A percentile compares a stretch with the other conserved stretches of the same genome.
Evolutionary conservation across 2,888 invertebrate genomes (phyloP).

Genomic region (Mactromeris polynyma): DNA sequence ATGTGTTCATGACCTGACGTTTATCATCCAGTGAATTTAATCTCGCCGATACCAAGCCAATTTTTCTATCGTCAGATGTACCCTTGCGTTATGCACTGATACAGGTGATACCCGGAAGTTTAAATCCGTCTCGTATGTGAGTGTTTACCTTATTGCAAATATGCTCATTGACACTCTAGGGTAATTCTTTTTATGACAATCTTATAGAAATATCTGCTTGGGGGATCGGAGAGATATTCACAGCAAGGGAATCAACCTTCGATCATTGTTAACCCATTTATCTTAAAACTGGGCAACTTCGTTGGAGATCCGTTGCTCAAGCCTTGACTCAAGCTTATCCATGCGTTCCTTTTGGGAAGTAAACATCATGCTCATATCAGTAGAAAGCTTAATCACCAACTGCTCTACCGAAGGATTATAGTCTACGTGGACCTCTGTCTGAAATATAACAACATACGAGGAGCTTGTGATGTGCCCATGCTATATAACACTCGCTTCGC

Average conservation of each 20-base stretch:
- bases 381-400: not conserved
- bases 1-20: not conserved
- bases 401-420: not conserved
- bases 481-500: not conserved
- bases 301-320: conserved; percentile 23
- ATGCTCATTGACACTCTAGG: conserved; percentile 22
- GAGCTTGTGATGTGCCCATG: not conserved
- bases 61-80: too few relatives aligned
- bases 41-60: conserved; percentile 9
- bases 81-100: conserved; percentile 5
- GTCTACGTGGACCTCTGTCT: not conserved
- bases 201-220: conserved; percentile 15
- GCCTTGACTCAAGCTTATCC: conserved; percentile 28
- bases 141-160: not conserved
- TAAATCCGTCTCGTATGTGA: conserved; percentile 18
- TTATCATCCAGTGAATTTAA: conserved; percentile 18
- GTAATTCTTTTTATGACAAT: not conserved
- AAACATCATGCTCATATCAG: not conserved
- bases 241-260: not conserved
- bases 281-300: conserved; percentile 35
- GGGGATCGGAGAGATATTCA: not conserved
- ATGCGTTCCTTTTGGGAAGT: not conserved
- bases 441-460: not conserved
- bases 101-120: too few relatives aligned
- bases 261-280: conserved; percentile 18